Percentiles rank a stretch among this genome's conserved stretches.
These are phyloP conservation scores for Leuciscus waleckii DNA, from an alignment of 2,797 vertebrate species.

Conservation along the genomic window DNA sequence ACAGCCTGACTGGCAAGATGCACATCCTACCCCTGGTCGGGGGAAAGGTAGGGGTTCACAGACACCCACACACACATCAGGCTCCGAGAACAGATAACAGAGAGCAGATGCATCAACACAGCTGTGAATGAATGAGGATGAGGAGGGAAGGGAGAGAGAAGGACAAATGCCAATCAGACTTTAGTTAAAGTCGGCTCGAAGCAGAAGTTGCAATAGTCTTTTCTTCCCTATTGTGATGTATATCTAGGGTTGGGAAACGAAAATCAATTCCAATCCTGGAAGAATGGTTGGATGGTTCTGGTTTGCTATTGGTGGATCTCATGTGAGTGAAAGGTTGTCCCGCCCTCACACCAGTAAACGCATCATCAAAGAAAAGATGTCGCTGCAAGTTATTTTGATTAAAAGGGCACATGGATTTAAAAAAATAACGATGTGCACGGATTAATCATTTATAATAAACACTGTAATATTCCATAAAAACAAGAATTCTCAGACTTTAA, in stretches of 20 bases:
- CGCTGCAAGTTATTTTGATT: neutral
- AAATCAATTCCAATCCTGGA: too few species aligned
- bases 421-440: neutral
- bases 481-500: neutral
- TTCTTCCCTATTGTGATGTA: neutral
- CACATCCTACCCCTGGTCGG: constrained; percentile 95
- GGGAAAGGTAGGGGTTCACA: constrained; percentile 85
- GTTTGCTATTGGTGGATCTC: neutral
- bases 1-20: constrained; percentile 95
- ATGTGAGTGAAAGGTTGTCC: neutral
- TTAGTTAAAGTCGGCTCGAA: neutral
- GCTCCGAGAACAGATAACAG: constrained; percentile 46
- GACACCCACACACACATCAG: constrained; percentile 1
- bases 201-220: neutral
- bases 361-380: too few species aligned
- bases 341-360: neutral
- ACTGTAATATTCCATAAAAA: neutral
- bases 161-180: neutral
- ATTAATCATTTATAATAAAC: neutral
- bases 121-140: constrained; percentile 58
- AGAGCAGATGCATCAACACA: constrained; percentile 60
- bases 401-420: neutral
- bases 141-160: neutral
- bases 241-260: too few species aligned
- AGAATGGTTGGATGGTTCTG: neutral